Evolutionary conservation across 2,797 vertebrate genomes (phyloP), one percentile per base, ranked within the genome.

Genomic region (Phoxinus dragarum): DNA sequence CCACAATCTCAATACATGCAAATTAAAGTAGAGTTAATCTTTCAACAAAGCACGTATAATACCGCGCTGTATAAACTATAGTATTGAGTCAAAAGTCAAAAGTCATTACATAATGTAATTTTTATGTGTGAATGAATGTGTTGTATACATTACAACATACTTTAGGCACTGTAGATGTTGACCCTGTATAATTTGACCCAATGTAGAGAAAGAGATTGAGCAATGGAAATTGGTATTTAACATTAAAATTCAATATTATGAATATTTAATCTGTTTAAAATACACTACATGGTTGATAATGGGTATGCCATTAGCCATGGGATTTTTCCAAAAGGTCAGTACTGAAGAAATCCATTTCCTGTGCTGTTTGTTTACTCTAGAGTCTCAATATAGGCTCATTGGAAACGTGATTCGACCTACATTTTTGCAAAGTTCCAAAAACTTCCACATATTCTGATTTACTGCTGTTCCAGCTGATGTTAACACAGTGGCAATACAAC

Each of bases 1-100:
- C 49, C 61, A 80, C 78, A 80, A 67, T 40, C 76, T 64, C n/a
- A 64, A 79, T 47, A 31, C 3, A 78, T 78, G 59, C n/a, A 80
- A 34, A 80, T 36, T 36, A 44, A 64, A 64, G 40, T 17, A 80
- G 77, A 5, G 19, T 49, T 49, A n/a, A 36, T 36, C 78, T 80
- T 36, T 67, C 3, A 67, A n/a, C 31, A 54, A 54, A 54, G 52
- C 52, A 19, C 16, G 1, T 17, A 49, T 49, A 49, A 40, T 49
- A 49, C 49, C 6, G 17, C 47, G 31, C 6, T 72, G n/a, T 71
- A 27, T 27, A 72, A 16, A 40, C 23, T 27, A 27, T 16, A 27
- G 1, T 72, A 44, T 27, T 49, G n/a, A 31, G 6, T 73, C 44
- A 17, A 73, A 47, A 19, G 14, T 49, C 44, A 4, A 17, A 1